Percentiles rank a stretch among this genome's conserved stretches.
phyloP scores from a whole-genome alignment of 2,797 vertebrate species.

The Premnoplex brunnescens region DNA sequence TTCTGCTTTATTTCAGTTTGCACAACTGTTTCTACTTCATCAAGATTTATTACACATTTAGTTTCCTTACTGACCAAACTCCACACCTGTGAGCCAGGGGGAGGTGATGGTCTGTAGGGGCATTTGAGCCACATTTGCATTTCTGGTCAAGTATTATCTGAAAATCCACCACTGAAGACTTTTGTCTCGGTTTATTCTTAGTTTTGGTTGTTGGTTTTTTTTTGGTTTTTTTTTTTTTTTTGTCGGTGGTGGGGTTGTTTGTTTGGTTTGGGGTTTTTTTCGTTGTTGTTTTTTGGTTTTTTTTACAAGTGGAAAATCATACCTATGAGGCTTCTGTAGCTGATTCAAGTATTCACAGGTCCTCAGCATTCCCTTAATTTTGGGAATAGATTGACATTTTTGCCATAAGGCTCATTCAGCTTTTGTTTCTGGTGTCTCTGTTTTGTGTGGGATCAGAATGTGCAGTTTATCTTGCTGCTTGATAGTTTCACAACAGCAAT shows the following conservation, averaged over 20 bases:
- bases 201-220: background rate
- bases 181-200: background rate
- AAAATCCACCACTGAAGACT: background rate
- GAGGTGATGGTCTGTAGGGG: background rate
- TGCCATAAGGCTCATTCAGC: background rate
- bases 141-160: background rate
- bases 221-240: background rate
- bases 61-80: background rate
- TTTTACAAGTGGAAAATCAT: background rate
- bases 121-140: accelerated
- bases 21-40: background rate
- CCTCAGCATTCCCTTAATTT: background rate
- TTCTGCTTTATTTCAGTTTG: background rate
- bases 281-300: background rate
- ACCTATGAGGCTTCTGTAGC: background rate
- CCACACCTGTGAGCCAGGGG: background rate
- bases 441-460: background rate
- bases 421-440: background rate
- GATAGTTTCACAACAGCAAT: background rate
- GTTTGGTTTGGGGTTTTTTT: background rate
- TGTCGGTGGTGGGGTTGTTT: background rate
- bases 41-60: background rate
- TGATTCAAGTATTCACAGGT: background rate
- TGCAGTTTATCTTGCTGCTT: background rate
- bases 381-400: background rate